Conservation (phyloP, 2,888 invertebrate genomes). For the Agriopis leucophaearia region DNA sequence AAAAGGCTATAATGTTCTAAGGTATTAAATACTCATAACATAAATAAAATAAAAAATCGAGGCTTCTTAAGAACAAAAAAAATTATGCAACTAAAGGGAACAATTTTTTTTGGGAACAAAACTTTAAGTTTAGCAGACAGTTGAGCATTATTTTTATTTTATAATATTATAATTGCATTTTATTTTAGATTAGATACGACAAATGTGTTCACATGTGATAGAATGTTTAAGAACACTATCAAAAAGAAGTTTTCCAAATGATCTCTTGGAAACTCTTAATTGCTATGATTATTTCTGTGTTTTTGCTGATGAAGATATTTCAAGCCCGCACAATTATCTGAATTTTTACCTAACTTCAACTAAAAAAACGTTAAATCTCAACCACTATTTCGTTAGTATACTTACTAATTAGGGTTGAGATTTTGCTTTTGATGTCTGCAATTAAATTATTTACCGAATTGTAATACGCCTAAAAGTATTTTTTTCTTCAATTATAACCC, state of each 20-base stretch:
- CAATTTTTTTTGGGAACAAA: conserved; percentile 67
- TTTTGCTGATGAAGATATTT: conserved; percentile 52
- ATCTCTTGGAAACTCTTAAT: conserved; percentile 84
- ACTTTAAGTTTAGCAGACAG: conserved; percentile 31
- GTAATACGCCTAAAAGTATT: not conserved
- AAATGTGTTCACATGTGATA: conserved; percentile 86
- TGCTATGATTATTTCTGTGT: conserved; percentile 61
- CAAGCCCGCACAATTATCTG: not conserved
- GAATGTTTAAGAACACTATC: conserved; percentile 79
- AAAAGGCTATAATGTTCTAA: not conserved
- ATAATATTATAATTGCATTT: conserved; percentile 38
- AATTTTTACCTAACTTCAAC: not conserved
- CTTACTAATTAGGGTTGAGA: no score
- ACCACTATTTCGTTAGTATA: no score
- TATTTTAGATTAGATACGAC: conserved; percentile 45
- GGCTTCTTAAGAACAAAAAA: conserved; percentile 28
- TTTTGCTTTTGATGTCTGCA: no score
- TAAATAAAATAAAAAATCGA: conserved; percentile 19
- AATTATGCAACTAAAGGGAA: conserved; percentile 51
- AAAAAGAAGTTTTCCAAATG: conserved; percentile 84
- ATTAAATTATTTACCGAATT: no score
- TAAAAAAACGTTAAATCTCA: conserved; percentile 11
- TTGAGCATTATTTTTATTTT: conserved; percentile 12
- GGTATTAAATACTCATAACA: not conserved
- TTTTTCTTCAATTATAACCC: not conserved